Conservation (phyloP, 2,797 vertebrate genomes). For the Uromys caudimaculatus region DNA sequence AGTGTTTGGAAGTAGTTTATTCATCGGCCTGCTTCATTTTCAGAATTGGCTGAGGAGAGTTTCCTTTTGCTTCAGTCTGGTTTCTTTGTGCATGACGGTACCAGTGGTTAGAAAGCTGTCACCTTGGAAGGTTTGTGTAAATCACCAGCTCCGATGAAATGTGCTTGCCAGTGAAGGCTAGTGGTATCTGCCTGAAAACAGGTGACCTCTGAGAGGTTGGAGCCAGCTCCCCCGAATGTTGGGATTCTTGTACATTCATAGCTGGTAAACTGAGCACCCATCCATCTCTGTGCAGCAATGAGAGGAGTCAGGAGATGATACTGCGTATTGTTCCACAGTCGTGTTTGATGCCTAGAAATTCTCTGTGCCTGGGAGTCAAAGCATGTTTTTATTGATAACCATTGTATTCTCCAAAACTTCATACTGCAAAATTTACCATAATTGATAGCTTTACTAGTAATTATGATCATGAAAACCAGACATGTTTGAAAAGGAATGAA, state of each 20-base stretch:
- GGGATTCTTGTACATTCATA: neutral
- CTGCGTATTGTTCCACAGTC: neutral
- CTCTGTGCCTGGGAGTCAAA: slow-evolving; percentile 11
- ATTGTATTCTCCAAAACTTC: slow-evolving; percentile 55
- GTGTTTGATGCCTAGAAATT: neutral
- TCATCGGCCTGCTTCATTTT: neutral
- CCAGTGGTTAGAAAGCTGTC: neutral
- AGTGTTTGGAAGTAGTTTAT: neutral
- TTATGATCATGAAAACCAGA: slow-evolving; percentile 65
- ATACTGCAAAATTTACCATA: neutral
- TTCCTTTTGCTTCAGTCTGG: neutral
- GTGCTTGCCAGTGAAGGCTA: neutral
- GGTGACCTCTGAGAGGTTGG: neutral
- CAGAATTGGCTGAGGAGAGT: neutral
- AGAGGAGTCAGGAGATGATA: neutral
- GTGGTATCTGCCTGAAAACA: neutral
- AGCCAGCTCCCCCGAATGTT: neutral
- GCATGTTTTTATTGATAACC: slow-evolving; percentile 54
- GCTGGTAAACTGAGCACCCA: neutral
- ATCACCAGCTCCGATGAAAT: neutral
- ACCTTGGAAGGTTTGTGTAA: neutral
- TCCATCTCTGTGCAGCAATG: neutral
- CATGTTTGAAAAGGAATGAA: slow-evolving; percentile 7
- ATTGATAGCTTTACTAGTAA: slow-evolving; percentile 58
- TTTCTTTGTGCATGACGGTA: neutral